phyloP scores from a whole-genome alignment of 2,888 invertebrate genomes.

The Himalopsyche anomala region DNA sequence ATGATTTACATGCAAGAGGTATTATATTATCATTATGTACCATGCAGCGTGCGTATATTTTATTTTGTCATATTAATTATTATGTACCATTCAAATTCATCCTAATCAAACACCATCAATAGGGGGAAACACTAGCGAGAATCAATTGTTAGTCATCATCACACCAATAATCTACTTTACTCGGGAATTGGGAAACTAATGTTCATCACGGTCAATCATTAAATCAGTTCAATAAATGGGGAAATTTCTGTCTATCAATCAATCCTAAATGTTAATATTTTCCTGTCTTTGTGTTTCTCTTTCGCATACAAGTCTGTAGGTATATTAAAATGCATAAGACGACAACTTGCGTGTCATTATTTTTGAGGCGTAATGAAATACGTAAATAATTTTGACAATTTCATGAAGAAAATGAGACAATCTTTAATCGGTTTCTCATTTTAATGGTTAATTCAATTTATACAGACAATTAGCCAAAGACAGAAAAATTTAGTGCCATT shows the following conservation, averaged over 20 bases:
- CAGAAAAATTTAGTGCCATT: too few relatives aligned
- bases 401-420: too few relatives aligned
- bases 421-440: too few relatives aligned
- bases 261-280: neutral
- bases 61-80: constrained; percentile 24
- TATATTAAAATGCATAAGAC: too few relatives aligned
- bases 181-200: neutral
- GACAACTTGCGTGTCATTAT: too few relatives aligned
- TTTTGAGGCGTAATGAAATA: too few relatives aligned
- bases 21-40: constrained; percentile 50
- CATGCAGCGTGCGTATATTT: constrained; percentile 56
- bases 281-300: too few relatives aligned
- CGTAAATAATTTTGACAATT: too few relatives aligned
- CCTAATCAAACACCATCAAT: constrained; percentile 29
- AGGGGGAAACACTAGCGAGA: constrained; percentile 31
- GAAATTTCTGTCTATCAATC: neutral
- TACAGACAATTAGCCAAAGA: too few relatives aligned
- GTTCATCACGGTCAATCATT: neutral
- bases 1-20: constrained; percentile 58
- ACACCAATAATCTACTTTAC: constrained; percentile 9
- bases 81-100: constrained; percentile 49
- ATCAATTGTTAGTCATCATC: constrained; percentile 28
- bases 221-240: neutral
- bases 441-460: too few relatives aligned
- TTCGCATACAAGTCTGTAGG: too few relatives aligned